These are phyloP conservation scores for Synergus laeviventris DNA, from an alignment of 2,888 invertebrate genomes.

Conservation along the genomic window DNA sequence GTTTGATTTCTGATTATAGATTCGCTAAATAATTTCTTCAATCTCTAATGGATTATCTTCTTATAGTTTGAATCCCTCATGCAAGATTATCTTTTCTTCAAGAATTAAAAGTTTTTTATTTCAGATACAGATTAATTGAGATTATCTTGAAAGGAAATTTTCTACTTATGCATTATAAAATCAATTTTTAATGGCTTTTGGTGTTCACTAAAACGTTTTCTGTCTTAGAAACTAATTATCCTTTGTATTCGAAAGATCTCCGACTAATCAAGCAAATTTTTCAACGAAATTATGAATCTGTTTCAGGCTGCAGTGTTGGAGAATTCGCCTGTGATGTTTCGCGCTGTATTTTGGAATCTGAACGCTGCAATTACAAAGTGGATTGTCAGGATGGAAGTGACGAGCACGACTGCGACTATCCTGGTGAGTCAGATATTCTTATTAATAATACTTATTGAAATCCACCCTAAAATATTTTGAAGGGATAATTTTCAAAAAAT, in stretches of 20 bases:
- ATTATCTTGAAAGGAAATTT: background rate
- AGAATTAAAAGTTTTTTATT: background rate
- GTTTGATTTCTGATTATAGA: background rate
- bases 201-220: background rate
- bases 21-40: background rate
- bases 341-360: slow-evolving; percentile 78
- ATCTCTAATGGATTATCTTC: background rate
- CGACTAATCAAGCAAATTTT: background rate
- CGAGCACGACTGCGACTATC: slow-evolving; percentile 80
- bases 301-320: slow-evolving; percentile 77
- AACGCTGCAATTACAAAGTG: slow-evolving; percentile 79
- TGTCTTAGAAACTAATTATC: background rate
- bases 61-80: background rate
- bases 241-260: background rate
- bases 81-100: background rate
- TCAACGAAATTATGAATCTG: slow-evolving; percentile 51
- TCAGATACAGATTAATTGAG: background rate
- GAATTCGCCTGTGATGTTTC: slow-evolving; percentile 82
- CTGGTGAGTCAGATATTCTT: slow-evolving; percentile 62
- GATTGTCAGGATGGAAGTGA: slow-evolving; percentile 84
- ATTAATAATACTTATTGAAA: background rate
- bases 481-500: background rate
- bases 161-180: background rate
- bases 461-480: background rate
- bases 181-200: background rate